Evolutionary conservation across 1,140 invertebrate species (phyloP), one percentile per base, ranked within the genome.

Genomic region (Camponotus floridanus): DNA sequence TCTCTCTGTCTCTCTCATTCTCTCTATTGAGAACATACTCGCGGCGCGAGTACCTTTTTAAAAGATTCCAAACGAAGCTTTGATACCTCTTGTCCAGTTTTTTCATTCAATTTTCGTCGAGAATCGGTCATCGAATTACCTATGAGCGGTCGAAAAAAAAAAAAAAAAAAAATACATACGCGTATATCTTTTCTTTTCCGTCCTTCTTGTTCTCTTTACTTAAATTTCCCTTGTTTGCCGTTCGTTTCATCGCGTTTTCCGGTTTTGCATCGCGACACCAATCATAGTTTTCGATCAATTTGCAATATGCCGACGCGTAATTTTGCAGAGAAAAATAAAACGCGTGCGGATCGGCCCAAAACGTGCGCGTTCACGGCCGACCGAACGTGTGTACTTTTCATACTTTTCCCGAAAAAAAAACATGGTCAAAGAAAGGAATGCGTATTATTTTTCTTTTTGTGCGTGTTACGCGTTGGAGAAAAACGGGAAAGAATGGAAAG

Each of bases 1-100:
- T 92, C 87, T 92, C 89, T 92, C 87, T 92, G 86, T 92, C 91
- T 91, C 88, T 91, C 73, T 92, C 88, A 91, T 91, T 89, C 90
- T 91, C 87, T 92, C 88, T 90, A 86, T 91, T 89, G 89, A 90
- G 89, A 85, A 87, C 86, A 90, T 90, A 73, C 89, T 90, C 89
- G 89, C 89, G 89, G 88, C 89, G 89, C 89, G 89, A 90, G 89
- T 90, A 90, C 86, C 88, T 86, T 62, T 88, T 81, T 83, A 89
- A 88, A 55, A 42, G 68, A 76, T 84, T 89, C 79, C 87, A 88
- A 86, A 86, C 71, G 87, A 89, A 74, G 83, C 73, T 76, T 86
- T 85, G 86, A 86, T 64, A 88, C 87, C 85, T 86, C 70, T 86
- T 80, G 85, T 88, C 87, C 87, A 88, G 26, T 89, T 89, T 89